Conservation (phyloP, 2,113 vertebrate species). For the Rhinopithecus roxellana region DNA sequence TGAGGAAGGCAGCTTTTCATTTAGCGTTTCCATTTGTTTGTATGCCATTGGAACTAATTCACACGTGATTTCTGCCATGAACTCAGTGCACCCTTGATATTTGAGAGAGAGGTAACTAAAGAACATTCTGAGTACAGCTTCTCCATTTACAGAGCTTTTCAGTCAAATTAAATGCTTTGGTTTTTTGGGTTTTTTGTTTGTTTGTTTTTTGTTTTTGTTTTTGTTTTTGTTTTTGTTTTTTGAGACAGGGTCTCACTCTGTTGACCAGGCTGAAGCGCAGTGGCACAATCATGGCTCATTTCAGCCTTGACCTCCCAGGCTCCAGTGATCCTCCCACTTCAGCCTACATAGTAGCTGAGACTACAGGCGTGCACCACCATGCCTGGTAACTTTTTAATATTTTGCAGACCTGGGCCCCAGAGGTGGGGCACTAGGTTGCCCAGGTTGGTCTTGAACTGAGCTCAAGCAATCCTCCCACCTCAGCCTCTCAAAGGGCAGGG, state of each 20-base stretch:
- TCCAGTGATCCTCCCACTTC: not conserved
- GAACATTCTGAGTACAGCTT: not conserved
- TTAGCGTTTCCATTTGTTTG: slow-evolving; percentile 63
- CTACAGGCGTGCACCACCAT: too few species aligned
- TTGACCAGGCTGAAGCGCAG: too few species aligned
- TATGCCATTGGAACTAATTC: not conserved
- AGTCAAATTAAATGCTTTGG: not conserved
- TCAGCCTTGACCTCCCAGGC: not conserved
- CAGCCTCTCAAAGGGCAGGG: too few species aligned
- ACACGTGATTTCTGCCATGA: not conserved
- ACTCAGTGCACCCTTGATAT: not conserved
- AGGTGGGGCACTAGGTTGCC: too few species aligned
- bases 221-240: too few species aligned
- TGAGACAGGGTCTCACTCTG: too few species aligned
- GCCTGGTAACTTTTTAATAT: too few species aligned
- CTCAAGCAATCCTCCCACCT: too few species aligned
- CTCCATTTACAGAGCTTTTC: slow-evolving; percentile 10
- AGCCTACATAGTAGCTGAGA: not conserved
- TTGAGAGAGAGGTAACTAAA: slow-evolving; percentile 19
- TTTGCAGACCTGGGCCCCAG: too few species aligned
- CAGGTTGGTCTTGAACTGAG: too few species aligned
- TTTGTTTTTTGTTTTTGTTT: too few species aligned
- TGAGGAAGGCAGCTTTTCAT: slow-evolving; percentile 71
- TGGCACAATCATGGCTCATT: not conserved
- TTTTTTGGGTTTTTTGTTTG: too few species aligned